Base-by-base conservation (phyloP, 2,888 invertebrate species). In the Polydrusus cervinus region DNA sequence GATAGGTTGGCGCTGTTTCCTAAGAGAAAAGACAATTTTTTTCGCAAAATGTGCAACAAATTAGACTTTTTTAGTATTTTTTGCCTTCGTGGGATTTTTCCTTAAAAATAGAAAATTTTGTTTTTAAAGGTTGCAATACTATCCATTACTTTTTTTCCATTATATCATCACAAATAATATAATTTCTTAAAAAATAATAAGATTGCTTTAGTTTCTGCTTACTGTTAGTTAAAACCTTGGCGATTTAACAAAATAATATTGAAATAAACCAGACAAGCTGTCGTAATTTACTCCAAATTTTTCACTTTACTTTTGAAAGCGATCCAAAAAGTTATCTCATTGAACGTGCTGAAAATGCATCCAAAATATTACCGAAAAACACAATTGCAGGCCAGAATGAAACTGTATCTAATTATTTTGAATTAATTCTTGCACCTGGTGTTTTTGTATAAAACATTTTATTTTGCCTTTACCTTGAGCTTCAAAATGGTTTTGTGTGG, bases 401-500 rank as follows among this genome's bases (percentile, higher is more conserved):
- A 34, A 43, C 43, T 10, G 43, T 43, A 43, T 16, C 47, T 47
- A 47, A 47, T 47, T 16, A 6, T 16, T 47, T 16, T 9, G 14
- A 45, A 45, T 45, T n/a, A 6, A 3, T n/a, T 6, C n/a, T 1
- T 16, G 9, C 20, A 51, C 51, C 51, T 51, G 20, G 16, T 49
- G n/a, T 49, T 49, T 49, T 49, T 43, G 16, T 47, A n/a, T 3
- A 13, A 16, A 13, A 8, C 18, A 55, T 25, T 25, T 34, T 14
- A 25, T 0, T 16, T 14, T 9, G 9, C 38, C n/a, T 60, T 60
- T 60, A 60, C 57, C 57, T 60, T 60, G 38, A 60, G 53, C 13
- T 25, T 53, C 53, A 11, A 18, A 43, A 38, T 0, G 45, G 18
- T 25, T 62, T 16, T 62, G 14, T 45, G 45, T 45, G 7, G 62